Base-by-base conservation (phyloP, 2,888 invertebrate genomes). In the Epinotia nisella region DNA sequence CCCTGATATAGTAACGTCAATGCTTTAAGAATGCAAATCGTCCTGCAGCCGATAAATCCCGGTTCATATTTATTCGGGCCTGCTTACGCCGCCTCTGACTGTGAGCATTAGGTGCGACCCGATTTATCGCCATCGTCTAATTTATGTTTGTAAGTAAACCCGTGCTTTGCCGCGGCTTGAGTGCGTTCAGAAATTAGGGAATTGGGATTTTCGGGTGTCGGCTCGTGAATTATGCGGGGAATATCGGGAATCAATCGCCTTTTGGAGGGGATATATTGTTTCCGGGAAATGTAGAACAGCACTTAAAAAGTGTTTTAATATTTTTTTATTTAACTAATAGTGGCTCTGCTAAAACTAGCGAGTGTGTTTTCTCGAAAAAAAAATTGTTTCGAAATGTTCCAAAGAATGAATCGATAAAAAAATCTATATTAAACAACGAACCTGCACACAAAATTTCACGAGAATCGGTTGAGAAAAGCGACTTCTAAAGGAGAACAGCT, bases 31-130 rank as follows among this genome's bases (percentile, higher is more conserved):
- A 81, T 81, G 83, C 82, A 83, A 83, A 84, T 82, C 79, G 78
- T 62, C 71, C 74, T 79, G 75, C 79, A 71, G 76, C 78, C 78
- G 79, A 85, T 77, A 80, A 81, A 85, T 85, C 73, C 79, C 51
- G 74, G 79, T 77, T 79, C 79, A 83, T 82, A 83, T 83, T 84
- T 81, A 81, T 81, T 79, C 80, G 70, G 76, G 71, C 78, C 76
- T 79, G 79, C 78, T 79, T 77, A 78, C 74, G 67, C 58, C 17
- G 10, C 51, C 49, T 35, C 65, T 65, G 53, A 65, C 35, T 53
- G 53, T 35, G 29, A 35, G 51, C 29, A 65, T 53, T 65, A 24
- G n/a, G 24, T 45, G 35, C 35, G 35, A 60, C 60, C 19, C 13
- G 51, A 65, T 65, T 65, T 65, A 65, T 65, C 65, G 53, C 53